Base-by-base conservation (phyloP, 2,797 vertebrate genomes). In the Buphagus erythrorhynchus region DNA sequence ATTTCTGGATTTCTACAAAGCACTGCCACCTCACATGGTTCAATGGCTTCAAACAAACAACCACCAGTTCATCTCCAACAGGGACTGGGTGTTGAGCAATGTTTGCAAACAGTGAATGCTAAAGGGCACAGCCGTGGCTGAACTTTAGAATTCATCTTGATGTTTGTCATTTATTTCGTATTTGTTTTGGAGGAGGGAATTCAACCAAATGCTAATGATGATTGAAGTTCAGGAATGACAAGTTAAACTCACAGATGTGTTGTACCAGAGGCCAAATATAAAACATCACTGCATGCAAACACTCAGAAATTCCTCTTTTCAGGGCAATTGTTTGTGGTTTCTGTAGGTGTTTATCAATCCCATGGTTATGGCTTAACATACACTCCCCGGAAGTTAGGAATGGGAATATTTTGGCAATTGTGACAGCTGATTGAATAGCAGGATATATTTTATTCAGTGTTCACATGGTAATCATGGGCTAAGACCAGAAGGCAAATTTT, bases 71-170 rank as follows among this genome's bases (percentile, higher is more conserved):
- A 55, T 51, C 88, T 54, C 49, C 9, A 86, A 7, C 55, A 13
- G 33, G 68, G 81, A 2, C 63, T 86, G 72, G 57, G 21, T 52
- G 75, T 95, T 95, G 91, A 82, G 89, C 61, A 95, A 94, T 83
- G 75, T 94, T 93, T 89, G 92, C 87, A 94, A 92, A 86, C 15
- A 95, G 31, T 6, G 75, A 62, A 25, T 55, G 67, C 76, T 75
- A 10, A 96, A 91, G 81, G 78, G 43, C 33, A 83, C 66, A 69
- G 62, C 75, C 16, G 5, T 1, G 54, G 40, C 1, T 86, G 86
- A 93, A 81, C 91, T 95, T 91, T 87, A 75, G 72, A 91, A 62
- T 51, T 66, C 75, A 68, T 25, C 33, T 43, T 25, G 42, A 24
- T 65, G 62, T 68, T 89, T 88, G 75, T 35, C 58, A 51, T 87